Conservation (phyloP, 2,888 invertebrate genomes). For the Drosophila nigricruria region DNA sequence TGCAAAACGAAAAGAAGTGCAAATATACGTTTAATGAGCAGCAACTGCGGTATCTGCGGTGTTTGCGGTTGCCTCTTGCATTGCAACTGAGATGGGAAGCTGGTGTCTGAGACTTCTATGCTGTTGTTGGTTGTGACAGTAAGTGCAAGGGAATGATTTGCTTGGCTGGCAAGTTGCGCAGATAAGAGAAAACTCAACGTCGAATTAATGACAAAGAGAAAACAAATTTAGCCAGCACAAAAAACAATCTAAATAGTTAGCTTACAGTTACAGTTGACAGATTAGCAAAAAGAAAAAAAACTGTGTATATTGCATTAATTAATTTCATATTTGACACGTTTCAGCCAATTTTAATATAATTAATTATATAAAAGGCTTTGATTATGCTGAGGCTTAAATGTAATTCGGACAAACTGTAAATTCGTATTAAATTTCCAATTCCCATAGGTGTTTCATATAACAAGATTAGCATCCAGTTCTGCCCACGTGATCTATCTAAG, state of each 20-base stretch:
- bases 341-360: not conserved
- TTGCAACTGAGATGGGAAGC: slow-evolving; percentile 14
- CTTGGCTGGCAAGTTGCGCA: slow-evolving; percentile 8
- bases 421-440: slow-evolving; percentile 48
- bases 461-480: slow-evolving; percentile 51
- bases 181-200: slow-evolving; percentile 33
- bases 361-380: slow-evolving; percentile 2
- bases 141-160: slow-evolving; percentile 26
- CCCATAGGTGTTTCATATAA: slow-evolving; percentile 43
- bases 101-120: slow-evolving; percentile 1
- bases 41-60: slow-evolving; percentile 14
- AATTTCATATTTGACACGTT: not conserved
- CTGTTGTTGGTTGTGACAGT: slow-evolving; percentile 11
- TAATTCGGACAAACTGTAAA: slow-evolving; percentile 17
- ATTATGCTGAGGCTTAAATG: slow-evolving; percentile 13
- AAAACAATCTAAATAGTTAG: slow-evolving; percentile 12
- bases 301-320: slow-evolving; percentile 6
- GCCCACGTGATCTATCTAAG: not conserved
- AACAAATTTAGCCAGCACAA: slow-evolving; percentile 22
- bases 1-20: slow-evolving; percentile 67
- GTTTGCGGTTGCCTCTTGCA: slow-evolving; percentile 29
- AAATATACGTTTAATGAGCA: slow-evolving; percentile 74
- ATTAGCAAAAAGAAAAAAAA: not conserved
- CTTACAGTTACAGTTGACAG: slow-evolving; percentile 11
- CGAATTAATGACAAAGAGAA: slow-evolving; percentile 38